Conservation (phyloP, 2,888 invertebrate species). For the Operophtera brumata region DNA sequence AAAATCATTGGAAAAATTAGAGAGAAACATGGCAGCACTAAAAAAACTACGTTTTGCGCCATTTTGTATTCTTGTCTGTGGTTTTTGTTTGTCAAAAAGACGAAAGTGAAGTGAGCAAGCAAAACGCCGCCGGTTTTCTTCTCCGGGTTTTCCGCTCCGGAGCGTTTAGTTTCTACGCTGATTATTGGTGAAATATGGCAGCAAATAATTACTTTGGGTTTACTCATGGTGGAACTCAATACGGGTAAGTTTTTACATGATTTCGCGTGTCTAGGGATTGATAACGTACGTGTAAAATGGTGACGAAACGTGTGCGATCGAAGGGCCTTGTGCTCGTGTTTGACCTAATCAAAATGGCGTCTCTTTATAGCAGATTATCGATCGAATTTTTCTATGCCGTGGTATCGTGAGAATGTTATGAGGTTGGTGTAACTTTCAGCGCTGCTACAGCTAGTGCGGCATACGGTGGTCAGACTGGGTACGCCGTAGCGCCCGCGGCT, state of each 20-base stretch:
- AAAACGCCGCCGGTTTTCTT: constrained; percentile 59
- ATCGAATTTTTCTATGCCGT: constrained; percentile 47
- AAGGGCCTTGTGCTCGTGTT: constrained; percentile 63
- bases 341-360: constrained; percentile 76
- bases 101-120: constrained; percentile 33
- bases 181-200: constrained; percentile 84
- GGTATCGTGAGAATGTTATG: constrained; percentile 25
- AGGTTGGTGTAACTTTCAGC: constrained; percentile 59
- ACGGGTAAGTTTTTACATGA: constrained; percentile 83
- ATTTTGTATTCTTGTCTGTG: constrained; percentile 8
- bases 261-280: not conserved
- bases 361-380: constrained; percentile 53
- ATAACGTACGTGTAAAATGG: not conserved
- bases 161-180: constrained; percentile 71
- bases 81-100: constrained; percentile 56
- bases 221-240: constrained; percentile 96
- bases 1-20: not conserved
- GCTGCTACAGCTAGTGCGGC: constrained; percentile 89
- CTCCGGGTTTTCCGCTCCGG: constrained; percentile 59
- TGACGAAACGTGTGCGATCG: constrained; percentile 33
- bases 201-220: constrained; percentile 97
- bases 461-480: constrained; percentile 91
- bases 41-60: not conserved
- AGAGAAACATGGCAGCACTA: not conserved
- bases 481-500: constrained; percentile 90